phyloP scores from a whole-genome alignment of 1,140 invertebrate species.

The Doryteuthis pealeii region DNA sequence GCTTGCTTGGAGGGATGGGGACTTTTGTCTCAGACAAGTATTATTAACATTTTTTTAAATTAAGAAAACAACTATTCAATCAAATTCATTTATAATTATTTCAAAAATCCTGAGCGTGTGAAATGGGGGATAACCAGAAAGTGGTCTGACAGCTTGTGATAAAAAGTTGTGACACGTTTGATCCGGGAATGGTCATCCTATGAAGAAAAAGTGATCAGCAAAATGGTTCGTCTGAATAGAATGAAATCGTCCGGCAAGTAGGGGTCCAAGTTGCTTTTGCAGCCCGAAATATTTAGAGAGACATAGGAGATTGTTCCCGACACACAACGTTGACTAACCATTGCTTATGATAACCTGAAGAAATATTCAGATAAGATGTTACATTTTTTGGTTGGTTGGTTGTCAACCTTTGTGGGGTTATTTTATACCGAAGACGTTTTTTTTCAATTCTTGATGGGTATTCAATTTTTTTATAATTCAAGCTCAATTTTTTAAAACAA shows the following conservation, averaged over 20 bases:
- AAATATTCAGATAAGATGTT: neutral
- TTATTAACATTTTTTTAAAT: too few relatives aligned
- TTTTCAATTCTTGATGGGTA: too few relatives aligned
- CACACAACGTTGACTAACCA: neutral
- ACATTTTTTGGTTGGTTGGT: too few relatives aligned
- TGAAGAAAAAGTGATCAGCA: neutral
- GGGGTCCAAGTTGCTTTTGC: neutral
- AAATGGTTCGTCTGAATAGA: neutral
- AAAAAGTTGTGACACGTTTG: neutral
- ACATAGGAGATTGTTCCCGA: neutral
- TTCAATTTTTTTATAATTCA: too few relatives aligned
- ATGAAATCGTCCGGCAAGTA: neutral
- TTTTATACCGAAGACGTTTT: too few relatives aligned
- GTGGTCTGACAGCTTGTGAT: neutral
- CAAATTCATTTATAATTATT: conserved; percentile 41
- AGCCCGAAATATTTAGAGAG: neutral
- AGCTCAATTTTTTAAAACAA: too few relatives aligned
- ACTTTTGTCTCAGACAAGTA: too few relatives aligned
- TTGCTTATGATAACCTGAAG: neutral
- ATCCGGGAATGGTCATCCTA: neutral
- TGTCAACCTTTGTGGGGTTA: too few relatives aligned
- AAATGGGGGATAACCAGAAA: neutral
- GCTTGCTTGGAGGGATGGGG: too few relatives aligned
- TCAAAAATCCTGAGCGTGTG: too few relatives aligned
- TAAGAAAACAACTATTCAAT: too few relatives aligned